Percentiles rank a stretch among this genome's conserved stretches.
These are phyloP conservation scores for Rhinoderma darwinii DNA, from an alignment of 2,113 vertebrate species.

Conservation along the genomic window DNA sequence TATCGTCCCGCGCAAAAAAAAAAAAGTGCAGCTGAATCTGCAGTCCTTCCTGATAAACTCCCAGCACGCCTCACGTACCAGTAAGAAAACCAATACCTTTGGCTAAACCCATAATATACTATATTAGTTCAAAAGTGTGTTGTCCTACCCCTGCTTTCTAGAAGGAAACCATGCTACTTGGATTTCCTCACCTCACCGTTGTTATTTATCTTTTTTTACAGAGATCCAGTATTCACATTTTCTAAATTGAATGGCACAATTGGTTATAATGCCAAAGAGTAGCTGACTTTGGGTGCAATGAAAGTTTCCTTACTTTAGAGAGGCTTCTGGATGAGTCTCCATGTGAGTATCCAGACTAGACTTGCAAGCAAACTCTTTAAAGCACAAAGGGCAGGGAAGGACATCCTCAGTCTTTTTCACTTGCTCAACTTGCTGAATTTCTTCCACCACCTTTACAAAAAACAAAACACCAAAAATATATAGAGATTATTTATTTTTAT, in stretches of 20 bases:
- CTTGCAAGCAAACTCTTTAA: conserved; percentile 89
- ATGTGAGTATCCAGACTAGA: conserved; percentile 91
- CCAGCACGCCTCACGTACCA: too few relatives aligned
- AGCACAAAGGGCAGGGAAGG: conserved; percentile 89
- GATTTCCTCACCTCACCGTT: too few relatives aligned
- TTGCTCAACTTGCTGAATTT: conserved; percentile 68
- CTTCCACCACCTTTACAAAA: conserved; percentile 78
- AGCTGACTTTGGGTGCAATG: background rate
- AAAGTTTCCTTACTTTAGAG: conserved; percentile 77
- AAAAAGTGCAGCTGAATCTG: too few relatives aligned
- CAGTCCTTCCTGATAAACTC: too few relatives aligned
- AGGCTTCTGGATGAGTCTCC: conserved; percentile 91
- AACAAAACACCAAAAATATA: background rate
- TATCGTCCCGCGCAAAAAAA: too few relatives aligned
- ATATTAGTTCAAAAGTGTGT: too few relatives aligned
- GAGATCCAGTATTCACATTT: background rate
- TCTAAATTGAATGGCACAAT: background rate
- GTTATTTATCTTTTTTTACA: too few relatives aligned
- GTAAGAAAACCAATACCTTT: too few relatives aligned
- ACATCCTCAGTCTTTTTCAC: conserved; percentile 81
- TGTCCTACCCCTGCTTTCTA: too few relatives aligned
- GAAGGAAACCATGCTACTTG: too few relatives aligned
- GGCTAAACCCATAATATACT: too few relatives aligned
- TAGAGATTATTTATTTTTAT: too few relatives aligned
- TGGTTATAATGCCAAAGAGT: background rate